A percentile compares a stretch with the other conserved stretches of the same genome.
phyloP scores from a whole-genome alignment of 2,113 vertebrate genomes.

The Erinaceus europaeus region DNA sequence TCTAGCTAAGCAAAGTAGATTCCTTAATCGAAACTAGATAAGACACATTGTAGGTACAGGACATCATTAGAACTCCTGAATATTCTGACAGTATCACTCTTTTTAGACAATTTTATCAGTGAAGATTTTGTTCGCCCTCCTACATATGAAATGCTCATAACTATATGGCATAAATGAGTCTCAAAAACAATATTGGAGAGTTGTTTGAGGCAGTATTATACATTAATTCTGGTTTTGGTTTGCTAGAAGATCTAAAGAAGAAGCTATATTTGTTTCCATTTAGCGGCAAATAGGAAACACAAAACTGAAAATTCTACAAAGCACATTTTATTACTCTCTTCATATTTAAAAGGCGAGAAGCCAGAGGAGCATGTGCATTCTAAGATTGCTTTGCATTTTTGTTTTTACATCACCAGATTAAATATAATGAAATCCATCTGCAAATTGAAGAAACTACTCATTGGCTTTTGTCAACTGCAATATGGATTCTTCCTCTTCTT shows the following conservation, averaged over 20 bases:
- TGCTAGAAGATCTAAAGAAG: conserved; percentile 58
- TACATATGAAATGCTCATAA: conserved; percentile 50
- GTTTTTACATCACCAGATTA: conserved; percentile 74
- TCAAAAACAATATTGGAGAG: conserved; percentile 40
- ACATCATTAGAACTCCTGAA: not conserved
- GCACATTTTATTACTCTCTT: conserved; percentile 67
- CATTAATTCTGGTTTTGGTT: conserved; percentile 70
- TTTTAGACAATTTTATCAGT: conserved; percentile 27
- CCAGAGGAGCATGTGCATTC: conserved; percentile 59
- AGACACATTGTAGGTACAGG: conserved; percentile 33
- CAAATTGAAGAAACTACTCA: conserved; percentile 66
- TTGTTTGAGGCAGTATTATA: conserved; percentile 51
- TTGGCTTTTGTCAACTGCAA: conserved; percentile 61
- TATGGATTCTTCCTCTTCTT: conserved; percentile 45
- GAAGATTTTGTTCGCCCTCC: conserved; percentile 44
- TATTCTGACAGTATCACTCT: conserved; percentile 22
- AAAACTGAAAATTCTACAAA: conserved; percentile 64
- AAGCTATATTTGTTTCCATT: conserved; percentile 71
- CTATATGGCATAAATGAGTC: conserved; percentile 36
- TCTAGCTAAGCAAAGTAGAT: not conserved
- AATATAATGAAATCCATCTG: conserved; percentile 69
- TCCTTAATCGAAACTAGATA: conserved; percentile 29
- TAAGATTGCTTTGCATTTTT: conserved; percentile 65
- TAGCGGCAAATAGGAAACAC: conserved; percentile 65
- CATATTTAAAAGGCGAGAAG: conserved; percentile 70